phyloP scores from a whole-genome alignment of 1,140 invertebrate genomes.

The Drosophila burlai region DNA sequence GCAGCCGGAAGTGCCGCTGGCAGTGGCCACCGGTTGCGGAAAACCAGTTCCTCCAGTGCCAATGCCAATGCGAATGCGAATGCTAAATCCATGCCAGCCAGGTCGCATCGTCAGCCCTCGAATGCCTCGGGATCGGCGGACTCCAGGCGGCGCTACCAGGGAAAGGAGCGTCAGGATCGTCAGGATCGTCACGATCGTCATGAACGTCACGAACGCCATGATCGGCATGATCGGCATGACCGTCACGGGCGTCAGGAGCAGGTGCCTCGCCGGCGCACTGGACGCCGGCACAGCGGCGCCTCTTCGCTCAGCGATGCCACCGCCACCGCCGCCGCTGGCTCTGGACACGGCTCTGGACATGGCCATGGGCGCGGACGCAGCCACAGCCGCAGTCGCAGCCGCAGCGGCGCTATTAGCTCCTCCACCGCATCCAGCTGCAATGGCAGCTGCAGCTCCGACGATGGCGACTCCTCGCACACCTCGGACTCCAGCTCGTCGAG shows the following conservation, averaged over 20 bases:
- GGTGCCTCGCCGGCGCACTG: conserved; percentile 39
- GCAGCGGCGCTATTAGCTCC: conserved; percentile 54
- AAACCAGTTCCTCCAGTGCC: conserved; percentile 79
- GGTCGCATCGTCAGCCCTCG: conserved; percentile 45
- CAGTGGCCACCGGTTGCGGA: conserved; percentile 59
- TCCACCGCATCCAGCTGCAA: conserved; percentile 74
- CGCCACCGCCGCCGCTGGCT: conserved; percentile 1
- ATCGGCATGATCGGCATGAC: neutral
- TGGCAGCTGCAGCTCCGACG: conserved; percentile 86
- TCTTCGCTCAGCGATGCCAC: conserved; percentile 57
- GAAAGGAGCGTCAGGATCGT: conserved; percentile 36
- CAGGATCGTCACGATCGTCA: neutral
- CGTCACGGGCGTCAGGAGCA: conserved; percentile 11
- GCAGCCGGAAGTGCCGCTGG: conserved; percentile 19
- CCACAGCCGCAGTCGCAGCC: conserved; percentile 4
- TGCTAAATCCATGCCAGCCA: conserved; percentile 4
- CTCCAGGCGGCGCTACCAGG: conserved; percentile 46
- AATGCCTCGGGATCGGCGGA: conserved; percentile 37
- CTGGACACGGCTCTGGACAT: neutral
- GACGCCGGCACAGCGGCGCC: conserved; percentile 63
- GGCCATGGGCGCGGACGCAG: neutral
- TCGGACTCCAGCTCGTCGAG: conserved; percentile 85
- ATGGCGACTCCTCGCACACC: conserved; percentile 86
- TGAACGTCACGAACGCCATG: no score
- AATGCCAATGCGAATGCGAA: conserved; percentile 48